A percentile compares a stretch with the other conserved stretches of the same genome.
phyloP scores from a whole-genome alignment of 2,888 invertebrate genomes.

The Latheticus oryzae region DNA sequence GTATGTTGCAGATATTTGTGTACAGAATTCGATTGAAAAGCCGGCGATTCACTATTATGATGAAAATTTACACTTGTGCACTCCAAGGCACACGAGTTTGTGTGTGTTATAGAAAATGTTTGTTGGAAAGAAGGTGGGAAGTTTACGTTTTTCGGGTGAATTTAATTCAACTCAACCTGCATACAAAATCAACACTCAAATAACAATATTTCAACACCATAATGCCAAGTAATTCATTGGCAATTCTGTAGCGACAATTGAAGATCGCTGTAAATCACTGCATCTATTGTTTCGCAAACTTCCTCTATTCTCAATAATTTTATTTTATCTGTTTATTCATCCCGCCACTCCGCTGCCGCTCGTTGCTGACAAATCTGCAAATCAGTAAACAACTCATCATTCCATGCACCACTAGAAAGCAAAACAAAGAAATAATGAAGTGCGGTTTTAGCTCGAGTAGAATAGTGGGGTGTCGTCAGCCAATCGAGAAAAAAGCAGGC shows the following conservation, averaged over 20 bases:
- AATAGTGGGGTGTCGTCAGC: slow-evolving; percentile 55
- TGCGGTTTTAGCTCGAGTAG: slow-evolving; percentile 46
- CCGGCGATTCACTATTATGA: slow-evolving; percentile 65
- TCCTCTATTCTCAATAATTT: no score
- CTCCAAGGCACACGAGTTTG: slow-evolving; percentile 61
- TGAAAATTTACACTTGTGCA: slow-evolving; percentile 68
- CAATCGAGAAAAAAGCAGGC: slow-evolving; percentile 62
- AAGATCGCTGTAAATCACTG: no score
- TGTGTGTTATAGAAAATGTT: slow-evolving; percentile 50
- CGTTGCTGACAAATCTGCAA: slow-evolving; percentile 20
- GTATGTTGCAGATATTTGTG: slow-evolving; percentile 65
- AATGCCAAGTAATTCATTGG: no score
- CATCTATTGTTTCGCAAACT: no score
- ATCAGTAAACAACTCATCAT: slow-evolving; percentile 26
- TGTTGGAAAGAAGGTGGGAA: slow-evolving; percentile 57
- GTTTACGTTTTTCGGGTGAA: slow-evolving; percentile 61
- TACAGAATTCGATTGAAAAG: slow-evolving; percentile 65
- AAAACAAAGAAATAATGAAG: slow-evolving; percentile 51
- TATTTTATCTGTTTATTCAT: no score
- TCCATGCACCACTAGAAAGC: no score
- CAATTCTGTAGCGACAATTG: no score
- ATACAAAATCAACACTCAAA: no score
- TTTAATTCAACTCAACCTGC: slow-evolving; percentile 65
- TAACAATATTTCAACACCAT: no score
- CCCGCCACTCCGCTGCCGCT: no score